phyloP scores from a whole-genome alignment of 2,113 vertebrate species.

The Elephas maximus region DNA sequence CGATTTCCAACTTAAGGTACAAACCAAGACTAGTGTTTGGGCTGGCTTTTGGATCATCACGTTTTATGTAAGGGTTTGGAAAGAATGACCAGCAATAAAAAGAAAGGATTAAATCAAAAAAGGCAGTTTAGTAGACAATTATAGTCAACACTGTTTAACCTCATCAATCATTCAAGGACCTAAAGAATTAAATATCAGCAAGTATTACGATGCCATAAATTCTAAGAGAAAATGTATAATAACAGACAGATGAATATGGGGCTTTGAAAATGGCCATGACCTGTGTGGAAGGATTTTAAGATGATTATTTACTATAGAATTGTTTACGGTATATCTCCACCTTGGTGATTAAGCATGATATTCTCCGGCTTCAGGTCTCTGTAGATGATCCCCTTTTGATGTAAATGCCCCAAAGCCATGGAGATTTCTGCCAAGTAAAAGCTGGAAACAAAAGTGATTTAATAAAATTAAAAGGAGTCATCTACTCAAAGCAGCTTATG shows the following conservation, averaged over 20 bases:
- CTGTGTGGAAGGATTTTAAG: conserved; percentile 76
- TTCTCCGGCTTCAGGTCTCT: conserved; percentile 99
- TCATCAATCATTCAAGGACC: conserved; percentile 43
- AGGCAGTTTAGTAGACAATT: not conserved
- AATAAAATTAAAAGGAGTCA: conserved; percentile 82
- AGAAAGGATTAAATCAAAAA: conserved; percentile 16
- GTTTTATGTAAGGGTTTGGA: conserved; percentile 31
- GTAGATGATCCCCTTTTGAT: conserved; percentile 99
- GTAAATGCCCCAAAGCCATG: conserved; percentile 99
- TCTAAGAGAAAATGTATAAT: conserved; percentile 39
- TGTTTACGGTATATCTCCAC: conserved; percentile 86
- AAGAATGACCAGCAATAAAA: conserved; percentile 51
- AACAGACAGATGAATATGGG: conserved; percentile 34
- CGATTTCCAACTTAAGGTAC: conserved; percentile 42
- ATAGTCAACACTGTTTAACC: conserved; percentile 18
- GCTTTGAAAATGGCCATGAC: conserved; percentile 72
- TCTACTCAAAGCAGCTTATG: conserved; percentile 75
- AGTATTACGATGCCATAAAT: conserved; percentile 53
- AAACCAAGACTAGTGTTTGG: conserved; percentile 54
- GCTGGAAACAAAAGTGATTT: conserved; percentile 89
- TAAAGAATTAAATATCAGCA: conserved; percentile 56
- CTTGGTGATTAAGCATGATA: conserved; percentile 99
- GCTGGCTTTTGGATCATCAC: conserved; percentile 17
- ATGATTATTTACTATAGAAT: conserved; percentile 78
- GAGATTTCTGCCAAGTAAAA: conserved; percentile 99